These are phyloP conservation scores for Stratiomys singularior DNA, from an alignment of 2,888 invertebrate species.

Conservation along the genomic window DNA sequence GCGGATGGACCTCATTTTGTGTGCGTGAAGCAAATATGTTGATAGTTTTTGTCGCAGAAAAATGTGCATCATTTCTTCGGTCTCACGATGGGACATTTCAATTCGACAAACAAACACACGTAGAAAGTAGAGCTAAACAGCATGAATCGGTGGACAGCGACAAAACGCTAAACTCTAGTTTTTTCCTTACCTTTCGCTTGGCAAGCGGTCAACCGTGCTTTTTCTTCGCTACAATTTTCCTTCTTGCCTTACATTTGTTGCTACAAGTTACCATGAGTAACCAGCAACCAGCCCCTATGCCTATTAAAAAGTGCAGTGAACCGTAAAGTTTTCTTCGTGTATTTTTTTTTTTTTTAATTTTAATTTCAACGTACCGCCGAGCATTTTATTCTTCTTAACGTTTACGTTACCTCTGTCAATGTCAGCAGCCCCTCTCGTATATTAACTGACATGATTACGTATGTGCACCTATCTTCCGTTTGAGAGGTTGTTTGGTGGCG, in stretches of 20 bases:
- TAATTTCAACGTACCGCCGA: too few relatives aligned
- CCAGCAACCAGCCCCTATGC: constrained; percentile 35
- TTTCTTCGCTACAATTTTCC: constrained; percentile 17
- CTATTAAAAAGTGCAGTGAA: constrained; percentile 46
- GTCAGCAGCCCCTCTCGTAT: constrained; percentile 38
- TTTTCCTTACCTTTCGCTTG: not conserved
- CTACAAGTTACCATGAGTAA: not conserved
- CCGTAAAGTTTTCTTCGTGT: constrained; percentile 38
- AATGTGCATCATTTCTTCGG: constrained; percentile 2
- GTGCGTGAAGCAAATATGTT: constrained; percentile 1
- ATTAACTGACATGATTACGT: constrained; percentile 24
- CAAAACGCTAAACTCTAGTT: constrained; percentile 7
- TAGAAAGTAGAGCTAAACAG: constrained; percentile 24
- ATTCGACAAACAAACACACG: not conserved
- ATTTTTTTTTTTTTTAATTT: not conserved
- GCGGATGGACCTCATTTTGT: constrained; percentile 10
- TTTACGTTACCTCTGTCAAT: constrained; percentile 41
- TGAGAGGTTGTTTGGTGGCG: constrained; percentile 15
- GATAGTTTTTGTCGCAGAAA: not conserved
- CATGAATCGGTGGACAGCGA: constrained; percentile 6
- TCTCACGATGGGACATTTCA: not conserved
- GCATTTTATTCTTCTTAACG: constrained; percentile 7
- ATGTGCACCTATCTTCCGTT: constrained; percentile 23
- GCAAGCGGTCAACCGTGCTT: constrained; percentile 41
- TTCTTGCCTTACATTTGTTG: constrained; percentile 9